Evolutionary conservation across 92 coral and sea anemone species (phyloP).

Genomic region (Porites rus): DNA sequence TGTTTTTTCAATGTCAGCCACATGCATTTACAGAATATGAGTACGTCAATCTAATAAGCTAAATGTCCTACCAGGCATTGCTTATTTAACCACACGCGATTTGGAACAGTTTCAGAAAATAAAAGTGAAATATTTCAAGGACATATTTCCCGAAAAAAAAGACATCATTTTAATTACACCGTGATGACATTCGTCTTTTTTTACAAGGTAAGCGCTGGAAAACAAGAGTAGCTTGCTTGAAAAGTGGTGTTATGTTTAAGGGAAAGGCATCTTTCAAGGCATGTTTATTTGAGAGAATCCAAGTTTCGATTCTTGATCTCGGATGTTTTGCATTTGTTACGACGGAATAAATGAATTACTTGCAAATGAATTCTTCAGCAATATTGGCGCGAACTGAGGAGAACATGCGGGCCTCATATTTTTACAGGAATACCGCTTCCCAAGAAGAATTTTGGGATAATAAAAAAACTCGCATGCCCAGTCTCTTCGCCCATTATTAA

Average conservation of each 20-base stretch:
- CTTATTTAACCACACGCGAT: neutral
- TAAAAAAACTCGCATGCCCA: neutral
- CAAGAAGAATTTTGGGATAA: too few relatives aligned
- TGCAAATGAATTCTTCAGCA: too few relatives aligned
- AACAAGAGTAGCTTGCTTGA: neutral
- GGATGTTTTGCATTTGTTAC: too few relatives aligned
- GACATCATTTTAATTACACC: neutral
- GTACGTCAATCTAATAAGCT: neutral
- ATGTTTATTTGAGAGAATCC: too few relatives aligned
- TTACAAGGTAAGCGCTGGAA: neutral
- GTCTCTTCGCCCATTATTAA: neutral
- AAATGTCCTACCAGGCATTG: neutral
- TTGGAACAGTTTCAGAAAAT: neutral
- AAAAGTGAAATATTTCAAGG: neutral
- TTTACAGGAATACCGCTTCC: too few relatives aligned
- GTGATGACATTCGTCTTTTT: neutral
- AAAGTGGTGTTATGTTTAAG: neutral
- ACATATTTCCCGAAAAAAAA: neutral
- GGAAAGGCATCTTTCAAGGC: neutral
- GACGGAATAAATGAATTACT: too few relatives aligned
- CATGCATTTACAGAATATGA: constrained; percentile 24
- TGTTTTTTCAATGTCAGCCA: constrained; percentile 25
- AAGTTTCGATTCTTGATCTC: too few relatives aligned
- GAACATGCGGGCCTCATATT: too few relatives aligned
- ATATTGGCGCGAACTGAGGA: too few relatives aligned